Evolutionary conservation across 2,113 vertebrate genomes (phyloP).

Genomic region (Gavialis gangeticus): DNA sequence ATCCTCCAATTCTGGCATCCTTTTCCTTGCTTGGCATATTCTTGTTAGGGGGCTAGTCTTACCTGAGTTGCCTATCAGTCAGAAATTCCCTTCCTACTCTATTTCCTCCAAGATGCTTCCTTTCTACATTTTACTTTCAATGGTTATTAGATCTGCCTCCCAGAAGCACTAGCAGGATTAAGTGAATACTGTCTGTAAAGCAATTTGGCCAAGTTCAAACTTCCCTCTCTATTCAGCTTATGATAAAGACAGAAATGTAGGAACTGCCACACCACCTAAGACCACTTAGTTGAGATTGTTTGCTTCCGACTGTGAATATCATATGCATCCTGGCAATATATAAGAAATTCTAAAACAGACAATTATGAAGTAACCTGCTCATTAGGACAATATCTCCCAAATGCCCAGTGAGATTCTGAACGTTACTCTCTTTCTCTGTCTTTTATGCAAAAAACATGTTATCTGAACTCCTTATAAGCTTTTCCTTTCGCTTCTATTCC

Average conservation of each 20-base stretch:
- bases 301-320: slow-evolving; percentile 7
- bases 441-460: background rate
- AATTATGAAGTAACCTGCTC: slow-evolving; percentile 4
- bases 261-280: background rate
- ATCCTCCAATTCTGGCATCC: background rate
- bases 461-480: background rate
- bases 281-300: background rate
- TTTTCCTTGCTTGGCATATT: background rate
- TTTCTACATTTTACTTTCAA: background rate
- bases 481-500: background rate
- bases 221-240: background rate
- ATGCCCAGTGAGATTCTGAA: slow-evolving; percentile 1
- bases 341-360: background rate
- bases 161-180: background rate
- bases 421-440: background rate
- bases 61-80: background rate
- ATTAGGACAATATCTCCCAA: background rate
- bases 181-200: background rate
- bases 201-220: background rate
- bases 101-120: background rate
- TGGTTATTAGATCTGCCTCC: background rate
- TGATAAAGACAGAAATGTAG: background rate
- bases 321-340: background rate
- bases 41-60: background rate
- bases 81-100: accelerated